Base-by-base conservation (phyloP, 2,113 vertebrate species). In the Trogon surrucura region DNA sequence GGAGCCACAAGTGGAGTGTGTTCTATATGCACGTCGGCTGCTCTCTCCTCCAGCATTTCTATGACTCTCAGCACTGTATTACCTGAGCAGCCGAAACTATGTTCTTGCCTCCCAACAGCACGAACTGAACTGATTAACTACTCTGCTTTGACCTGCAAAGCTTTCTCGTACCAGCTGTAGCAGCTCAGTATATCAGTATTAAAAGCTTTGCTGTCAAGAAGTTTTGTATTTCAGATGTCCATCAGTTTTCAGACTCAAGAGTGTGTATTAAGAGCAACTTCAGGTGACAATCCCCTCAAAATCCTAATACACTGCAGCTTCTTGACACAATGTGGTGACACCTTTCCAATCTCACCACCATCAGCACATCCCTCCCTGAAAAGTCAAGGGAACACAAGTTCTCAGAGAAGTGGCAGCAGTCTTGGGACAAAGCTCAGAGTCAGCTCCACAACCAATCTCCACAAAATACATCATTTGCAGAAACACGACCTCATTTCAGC, bases 301-400 rank as follows among this genome's bases (percentile, higher is more conserved):
- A 70, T 30, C 47, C 36, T 54, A 70, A 38, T 0, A 14, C 29
- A 18, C 19, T 30, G 26, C 32, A 88, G 62, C 9, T 30, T 60
- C n/a, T 73, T 80, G 0, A 0, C 32, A 51, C 47, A 73, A 30
- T 0, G 1, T 0, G 1, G 27, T 66, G 47, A 88, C 44, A 47
- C 16, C 27, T 92, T 65, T 85, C 45, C 90, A 90, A 72, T 9
- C 20, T 65, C 41, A 48, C 23, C 62, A 66, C 36, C 5, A 6
- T 17, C 19, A 73, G 50, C 30, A 56, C 26, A 41, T 14, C 48
- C 36, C 57, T 61, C 78, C 45, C 38, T 1, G 3, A 86, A 91
- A 89, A 7, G 9, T 11, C 2, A 5, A 53, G 22, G 27, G 62
- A 91, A 16, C 36, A 22, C 11, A 41, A 0, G 5, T 36, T 61